phyloP scores from a whole-genome alignment of 2,113 vertebrate genomes.

The Osmerus mordax region DNA sequence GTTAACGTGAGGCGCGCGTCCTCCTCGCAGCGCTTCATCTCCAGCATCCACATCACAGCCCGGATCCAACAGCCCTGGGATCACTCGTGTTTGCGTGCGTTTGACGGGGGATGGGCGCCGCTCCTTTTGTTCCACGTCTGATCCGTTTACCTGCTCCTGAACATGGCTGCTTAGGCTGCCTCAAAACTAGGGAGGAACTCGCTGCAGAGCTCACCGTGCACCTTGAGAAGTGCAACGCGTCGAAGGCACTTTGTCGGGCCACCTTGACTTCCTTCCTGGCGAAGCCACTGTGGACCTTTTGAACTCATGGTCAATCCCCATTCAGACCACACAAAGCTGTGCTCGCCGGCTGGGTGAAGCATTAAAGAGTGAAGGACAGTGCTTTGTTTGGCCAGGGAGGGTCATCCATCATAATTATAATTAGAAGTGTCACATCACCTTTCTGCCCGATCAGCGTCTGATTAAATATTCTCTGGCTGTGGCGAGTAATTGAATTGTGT shows the following conservation, averaged over 20 bases:
- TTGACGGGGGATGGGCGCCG: slow-evolving; percentile 21
- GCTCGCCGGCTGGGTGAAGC: background rate
- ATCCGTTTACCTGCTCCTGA: slow-evolving; percentile 32
- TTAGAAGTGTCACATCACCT: slow-evolving; percentile 60
- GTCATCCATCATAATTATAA: slow-evolving; percentile 58
- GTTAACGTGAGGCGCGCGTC: slow-evolving; percentile 34
- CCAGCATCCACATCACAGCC: slow-evolving; percentile 39
- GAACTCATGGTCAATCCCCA: background rate
- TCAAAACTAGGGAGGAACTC: slow-evolving; percentile 5
- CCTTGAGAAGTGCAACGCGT: no score
- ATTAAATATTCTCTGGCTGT: slow-evolving; percentile 55
- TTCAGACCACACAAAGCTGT: background rate
- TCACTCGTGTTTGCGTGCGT: slow-evolving; percentile 21
- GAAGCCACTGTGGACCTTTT: no score
- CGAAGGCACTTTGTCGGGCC: no score
- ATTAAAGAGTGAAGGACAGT: slow-evolving; percentile 31
- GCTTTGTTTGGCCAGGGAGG: slow-evolving; percentile 42
- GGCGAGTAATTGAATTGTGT: slow-evolving; percentile 45
- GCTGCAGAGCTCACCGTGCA: no score
- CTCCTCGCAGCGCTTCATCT: slow-evolving; percentile 41
- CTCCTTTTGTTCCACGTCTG: slow-evolving; percentile 35
- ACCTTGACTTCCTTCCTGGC: no score
- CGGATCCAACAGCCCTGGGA: slow-evolving; percentile 40
- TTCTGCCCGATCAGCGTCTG: slow-evolving; percentile 50
- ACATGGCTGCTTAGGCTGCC: slow-evolving; percentile 1